phyloP scores from a whole-genome alignment of 2,797 vertebrate genomes.

The Lophius americanus region DNA sequence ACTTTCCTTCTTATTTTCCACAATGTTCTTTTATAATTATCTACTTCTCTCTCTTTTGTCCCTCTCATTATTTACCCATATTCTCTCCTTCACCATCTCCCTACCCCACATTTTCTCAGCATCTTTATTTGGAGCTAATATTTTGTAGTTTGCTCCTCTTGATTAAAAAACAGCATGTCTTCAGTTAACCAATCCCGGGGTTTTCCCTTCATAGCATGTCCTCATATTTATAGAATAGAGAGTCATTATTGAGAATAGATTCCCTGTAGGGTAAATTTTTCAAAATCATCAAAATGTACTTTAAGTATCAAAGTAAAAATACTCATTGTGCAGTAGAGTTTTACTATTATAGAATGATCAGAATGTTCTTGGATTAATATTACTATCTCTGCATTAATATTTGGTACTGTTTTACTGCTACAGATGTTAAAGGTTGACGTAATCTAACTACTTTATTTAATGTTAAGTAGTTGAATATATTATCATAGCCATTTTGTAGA shows the following conservation, averaged over 20 bases:
- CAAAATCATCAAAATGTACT: too few species aligned
- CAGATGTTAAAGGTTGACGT: too few species aligned
- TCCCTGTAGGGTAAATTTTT: too few species aligned
- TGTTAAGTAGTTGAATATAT: too few species aligned
- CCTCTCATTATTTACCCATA: neutral
- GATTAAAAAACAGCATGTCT: slow-evolving; percentile 29
- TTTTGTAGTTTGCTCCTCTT: slow-evolving; percentile 14
- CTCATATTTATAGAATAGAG: slow-evolving; percentile 38
- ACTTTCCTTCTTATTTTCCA: slow-evolving; percentile 7
- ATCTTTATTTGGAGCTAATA: neutral
- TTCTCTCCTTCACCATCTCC: neutral
- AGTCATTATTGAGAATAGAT: neutral
- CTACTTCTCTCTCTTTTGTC: neutral
- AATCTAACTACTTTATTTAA: too few species aligned
- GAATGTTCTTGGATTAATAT: too few species aligned
- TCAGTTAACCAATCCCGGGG: slow-evolving; percentile 14
- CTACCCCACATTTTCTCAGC: neutral
- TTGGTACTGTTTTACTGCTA: too few species aligned
- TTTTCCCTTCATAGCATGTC: slow-evolving; percentile 22
- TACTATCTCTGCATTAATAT: too few species aligned
- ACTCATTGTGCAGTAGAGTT: too few species aligned
- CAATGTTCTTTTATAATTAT: slow-evolving; percentile 1
- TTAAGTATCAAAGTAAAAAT: too few species aligned
- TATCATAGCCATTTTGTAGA: too few species aligned
- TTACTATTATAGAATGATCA: too few species aligned